phyloP scores from a whole-genome alignment of 2,888 invertebrate genomes.

The Drosophila nr. medialis region DNA sequence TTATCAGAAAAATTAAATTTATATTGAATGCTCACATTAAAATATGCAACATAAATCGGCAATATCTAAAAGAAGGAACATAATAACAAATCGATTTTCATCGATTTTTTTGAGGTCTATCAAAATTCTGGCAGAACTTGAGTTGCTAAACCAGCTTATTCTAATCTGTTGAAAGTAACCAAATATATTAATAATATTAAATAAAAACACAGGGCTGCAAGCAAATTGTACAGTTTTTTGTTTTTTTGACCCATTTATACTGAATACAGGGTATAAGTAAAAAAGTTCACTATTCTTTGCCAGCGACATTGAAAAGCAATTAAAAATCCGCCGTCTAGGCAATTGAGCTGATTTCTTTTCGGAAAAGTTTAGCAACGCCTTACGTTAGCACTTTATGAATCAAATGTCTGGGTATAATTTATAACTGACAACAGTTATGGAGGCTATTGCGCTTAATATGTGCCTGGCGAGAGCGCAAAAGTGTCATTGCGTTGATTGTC shows the following conservation, averaged over 20 bases:
- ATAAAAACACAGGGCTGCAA: fast-evolving
- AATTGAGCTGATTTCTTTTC: slow-evolving; percentile 40
- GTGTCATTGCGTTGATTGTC: slow-evolving; percentile 23
- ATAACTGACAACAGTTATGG: slow-evolving; percentile 54
- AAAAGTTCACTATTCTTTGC: slow-evolving; percentile 4
- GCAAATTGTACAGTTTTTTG: background rate
- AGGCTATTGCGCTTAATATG: too few species aligned
- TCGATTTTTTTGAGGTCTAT: background rate
- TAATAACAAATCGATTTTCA: background rate
- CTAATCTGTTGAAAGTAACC: background rate
- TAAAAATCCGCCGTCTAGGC: slow-evolving; percentile 35
- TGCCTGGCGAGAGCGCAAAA: slow-evolving; percentile 17
- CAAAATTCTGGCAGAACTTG: background rate
- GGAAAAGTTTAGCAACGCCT: slow-evolving; percentile 37
- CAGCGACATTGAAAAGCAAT: slow-evolving; percentile 53
- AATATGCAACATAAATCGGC: fast-evolving
- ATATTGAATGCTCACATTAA: background rate
- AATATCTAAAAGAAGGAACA: background rate
- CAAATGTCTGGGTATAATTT: slow-evolving; percentile 45
- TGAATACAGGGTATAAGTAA: slow-evolving; percentile 10
- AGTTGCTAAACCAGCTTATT: background rate
- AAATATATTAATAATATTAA: background rate
- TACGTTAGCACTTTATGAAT: slow-evolving; percentile 21
- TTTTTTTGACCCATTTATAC: background rate
- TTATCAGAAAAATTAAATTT: background rate